Evolutionary conservation across 2,888 invertebrate genomes (phyloP), one percentile per base, ranked within the genome.

Genomic region (Gastracanthus pulcherrimus): DNA sequence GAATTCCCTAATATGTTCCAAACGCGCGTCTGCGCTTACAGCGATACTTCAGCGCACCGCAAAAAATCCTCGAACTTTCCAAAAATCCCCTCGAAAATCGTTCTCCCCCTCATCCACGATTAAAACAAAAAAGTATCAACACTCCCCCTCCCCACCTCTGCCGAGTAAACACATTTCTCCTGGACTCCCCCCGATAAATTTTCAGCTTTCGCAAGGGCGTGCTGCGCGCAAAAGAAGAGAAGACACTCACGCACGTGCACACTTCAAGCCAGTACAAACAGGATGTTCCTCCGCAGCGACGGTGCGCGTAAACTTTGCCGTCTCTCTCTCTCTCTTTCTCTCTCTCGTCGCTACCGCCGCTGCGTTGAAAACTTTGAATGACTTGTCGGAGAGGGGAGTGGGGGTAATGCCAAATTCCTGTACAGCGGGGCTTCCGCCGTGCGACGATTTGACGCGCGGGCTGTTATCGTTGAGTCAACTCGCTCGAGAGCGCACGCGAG

Each of bases 341-440:
- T 48, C 34, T 34, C 38, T 38, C n/a, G 31, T 51, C 34, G 23
- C 7, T 19, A 16, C 29, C 19, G 29, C 29, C 51, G 60, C n/a
- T 4, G n/a, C 16, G 76, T 58, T 81, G 66, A 72, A 78, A 78
- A 78, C 78, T 78, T 78, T 78, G 79, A 74, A 74, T 74, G 74
- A 79, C 79, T 79, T 79, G 78, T 72, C 74, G 69, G 9, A 16
- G 0, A 7, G 16, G 62, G 16, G n/a, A 0, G 31, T 3, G 31
- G 45, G 34, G 45, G 67, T 79, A 79, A 79, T 74, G 60, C 79
- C 60, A 34, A 79, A 74, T 79, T 67, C 66, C 77, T 38, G 51
- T 36, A 51, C 31, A 70, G n/a, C n/a, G n/a, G n/a, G n/a, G n/a
- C n/a, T n/a, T n/a, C n/a, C 48, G 60, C 51, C 60, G 36, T 55